Base-by-base conservation (phyloP, 2,113 vertebrate species). In the Nannobrachium achirus region DNA sequence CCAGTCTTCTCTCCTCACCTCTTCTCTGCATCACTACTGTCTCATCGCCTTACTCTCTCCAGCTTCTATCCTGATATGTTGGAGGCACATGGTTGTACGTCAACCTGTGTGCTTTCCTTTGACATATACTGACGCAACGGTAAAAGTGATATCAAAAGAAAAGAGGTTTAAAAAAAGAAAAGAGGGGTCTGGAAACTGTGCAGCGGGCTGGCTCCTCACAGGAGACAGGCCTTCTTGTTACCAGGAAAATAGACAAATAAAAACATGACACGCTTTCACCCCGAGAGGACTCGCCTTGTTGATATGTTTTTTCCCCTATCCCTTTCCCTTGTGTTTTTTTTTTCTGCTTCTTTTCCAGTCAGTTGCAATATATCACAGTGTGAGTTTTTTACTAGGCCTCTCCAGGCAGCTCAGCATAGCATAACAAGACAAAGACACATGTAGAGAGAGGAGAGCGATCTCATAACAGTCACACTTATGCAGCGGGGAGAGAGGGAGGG, bases 351-450 rank as follows among this genome's bases (percentile, higher is more conserved):
- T 62, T 83, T 62, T 66, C 75, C 20, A 14, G 20, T 39, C 58
- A 10, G 25, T 40, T 20, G 58, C 77, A 33, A 73, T 84, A 72
- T 58, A 78, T 84, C 65, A 72, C 14, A 9, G 16, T 64, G 58
- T 72, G 67, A 40, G 42, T 14, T 70, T 83, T 86, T 91, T 82
- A 89, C 73, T 73, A 4, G 78, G 78, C 62, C 41, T 71, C 62
- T 48, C 52, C 39, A 63, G 56, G 48, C 71, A 52, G 57, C 81
- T 73, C 61, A 76, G 78, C 78, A 4, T 83, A 70, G 84, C 82
- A 82, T 80, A 79, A 14, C 16, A 55, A 75, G 53, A 73, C 48
- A 72, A 53, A 71, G 45, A 73, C 59, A 78, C 41, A n/a, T 73
- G 70, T 52, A 60, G 49, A 70, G 64, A 57, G 40, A 57, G 50